Evolutionary conservation across 2,113 vertebrate species (phyloP), one percentile per base, ranked within the genome.

Genomic region (Takifugu flavidus): DNA sequence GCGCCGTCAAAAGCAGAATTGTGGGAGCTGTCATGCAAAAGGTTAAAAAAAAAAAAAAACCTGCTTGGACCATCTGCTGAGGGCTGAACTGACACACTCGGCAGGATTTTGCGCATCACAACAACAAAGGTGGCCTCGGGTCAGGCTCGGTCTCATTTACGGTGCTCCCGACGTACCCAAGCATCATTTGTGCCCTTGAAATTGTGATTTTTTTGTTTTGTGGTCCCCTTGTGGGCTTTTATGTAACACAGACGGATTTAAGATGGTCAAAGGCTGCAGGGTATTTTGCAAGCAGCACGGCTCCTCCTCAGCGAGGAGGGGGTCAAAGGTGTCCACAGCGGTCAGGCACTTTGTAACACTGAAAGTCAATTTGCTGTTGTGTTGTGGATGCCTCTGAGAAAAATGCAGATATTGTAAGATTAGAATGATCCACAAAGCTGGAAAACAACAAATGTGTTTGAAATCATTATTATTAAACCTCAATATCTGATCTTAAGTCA

Each of bases 11-110:
- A 39, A 65, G 58, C 47, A 13, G 49, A 69, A 44, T 53, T 67
- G 49, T 53, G 50, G 56, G 53, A 42, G 73, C 12, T 54, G 59
- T 75, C 26, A 43, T 70, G 69, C 57, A 62, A 71, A 54, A 15
- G 52, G 47, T 15, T 15, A 47, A 47, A 47, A 47, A 6, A 43
- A 43, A 43, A 52, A 67, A 51, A 60, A 25, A 44, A 3, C 56
- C n/a, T 59, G 45, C 45, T 52, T 31, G 4, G 70, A 66, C 72
- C 71, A 75, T 75, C 65, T 68, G 71, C 73, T 67, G 53, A 39
- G 14, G 59, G 28, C 59, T 59, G 47, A 72, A 25, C 49, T 62
- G 53, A 70, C 44, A 49, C 2, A 49, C 46, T 55, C 58, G 12
- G 46, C 59, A 56, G 49, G 53, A 58, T 53, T 67, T 49, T 62